phyloP scores from a whole-genome alignment of 1,140 invertebrate species.

The Euschistus heros region DNA sequence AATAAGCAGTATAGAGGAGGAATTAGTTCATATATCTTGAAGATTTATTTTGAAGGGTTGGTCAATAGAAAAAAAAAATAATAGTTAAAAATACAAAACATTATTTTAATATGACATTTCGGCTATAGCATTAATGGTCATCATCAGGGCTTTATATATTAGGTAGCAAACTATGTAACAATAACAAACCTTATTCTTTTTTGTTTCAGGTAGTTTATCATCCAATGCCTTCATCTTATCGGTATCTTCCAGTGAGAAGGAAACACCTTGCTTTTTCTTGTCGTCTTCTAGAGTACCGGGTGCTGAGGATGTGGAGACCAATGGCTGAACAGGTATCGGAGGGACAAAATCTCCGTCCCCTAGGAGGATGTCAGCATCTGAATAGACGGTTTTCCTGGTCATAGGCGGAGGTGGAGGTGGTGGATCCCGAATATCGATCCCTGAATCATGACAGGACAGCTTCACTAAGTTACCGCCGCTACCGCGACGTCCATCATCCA shows the following conservation, averaged over 20 bases:
- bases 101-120: too few species aligned
- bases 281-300: slow-evolving; percentile 35
- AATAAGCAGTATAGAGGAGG: too few species aligned
- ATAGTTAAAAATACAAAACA: too few species aligned
- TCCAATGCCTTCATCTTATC: slow-evolving; percentile 35
- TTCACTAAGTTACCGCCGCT: slow-evolving; percentile 44
- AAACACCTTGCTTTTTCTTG: slow-evolving; percentile 60
- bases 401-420: slow-evolving; percentile 41
- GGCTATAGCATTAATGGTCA: too few species aligned
- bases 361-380: slow-evolving; percentile 72
- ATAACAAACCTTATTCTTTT: slow-evolving; percentile 40
- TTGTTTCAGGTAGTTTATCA: slow-evolving; percentile 39
- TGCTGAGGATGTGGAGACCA: slow-evolving; percentile 35
- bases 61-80: too few species aligned
- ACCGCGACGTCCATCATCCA: slow-evolving; percentile 24
- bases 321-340: slow-evolving; percentile 51
- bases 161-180: too few species aligned
- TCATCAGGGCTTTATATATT: too few species aligned
- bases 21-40: too few species aligned
- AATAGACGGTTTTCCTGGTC: slow-evolving; percentile 45
- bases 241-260: slow-evolving; percentile 46
- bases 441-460: slow-evolving; percentile 75
- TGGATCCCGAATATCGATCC: slow-evolving; percentile 70
- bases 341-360: slow-evolving; percentile 62
- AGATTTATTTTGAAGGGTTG: too few species aligned